These are phyloP conservation scores for Daktulosphaira vitifoliae DNA, from an alignment of 1,140 invertebrate species.

Conservation along the genomic window DNA sequence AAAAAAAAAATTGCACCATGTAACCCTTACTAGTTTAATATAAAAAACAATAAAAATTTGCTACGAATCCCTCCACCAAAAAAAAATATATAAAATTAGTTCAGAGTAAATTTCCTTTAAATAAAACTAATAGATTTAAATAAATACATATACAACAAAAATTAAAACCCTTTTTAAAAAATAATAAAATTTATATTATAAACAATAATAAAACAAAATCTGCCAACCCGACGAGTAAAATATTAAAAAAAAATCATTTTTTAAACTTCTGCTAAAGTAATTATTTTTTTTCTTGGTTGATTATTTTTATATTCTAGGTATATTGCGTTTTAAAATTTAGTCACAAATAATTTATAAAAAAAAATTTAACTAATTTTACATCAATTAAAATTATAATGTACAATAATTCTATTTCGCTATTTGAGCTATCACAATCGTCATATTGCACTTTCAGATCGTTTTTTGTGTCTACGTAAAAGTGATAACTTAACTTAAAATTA, in stretches of 20 bases:
- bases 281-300: slow-evolving; percentile 8
- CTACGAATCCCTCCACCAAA: slow-evolving; percentile 23
- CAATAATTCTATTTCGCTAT: too few relatives aligned
- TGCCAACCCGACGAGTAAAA: slow-evolving; percentile 21
- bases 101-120: background rate
- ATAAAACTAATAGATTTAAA: slow-evolving; percentile 29
- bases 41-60: slow-evolving; percentile 16
- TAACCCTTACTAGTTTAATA: slow-evolving; percentile 23
- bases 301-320: background rate
- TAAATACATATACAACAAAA: slow-evolving; percentile 27
- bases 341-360: too few relatives aligned
- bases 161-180: slow-evolving; percentile 29
- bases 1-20: slow-evolving; percentile 29
- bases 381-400: too few relatives aligned
- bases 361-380: too few relatives aligned
- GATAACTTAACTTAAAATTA: background rate
- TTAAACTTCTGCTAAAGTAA: too few relatives aligned
- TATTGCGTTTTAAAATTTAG: too few relatives aligned
- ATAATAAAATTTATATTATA: background rate
- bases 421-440: slow-evolving; percentile 26
- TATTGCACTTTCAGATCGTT: slow-evolving; percentile 31
- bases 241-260: slow-evolving; percentile 20
- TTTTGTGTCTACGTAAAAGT: slow-evolving; percentile 10
- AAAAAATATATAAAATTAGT: background rate
- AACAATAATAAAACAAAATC: slow-evolving; percentile 25